Conservation (phyloP, 2,888 invertebrate genomes). For the Calameuta filiformis region DNA sequence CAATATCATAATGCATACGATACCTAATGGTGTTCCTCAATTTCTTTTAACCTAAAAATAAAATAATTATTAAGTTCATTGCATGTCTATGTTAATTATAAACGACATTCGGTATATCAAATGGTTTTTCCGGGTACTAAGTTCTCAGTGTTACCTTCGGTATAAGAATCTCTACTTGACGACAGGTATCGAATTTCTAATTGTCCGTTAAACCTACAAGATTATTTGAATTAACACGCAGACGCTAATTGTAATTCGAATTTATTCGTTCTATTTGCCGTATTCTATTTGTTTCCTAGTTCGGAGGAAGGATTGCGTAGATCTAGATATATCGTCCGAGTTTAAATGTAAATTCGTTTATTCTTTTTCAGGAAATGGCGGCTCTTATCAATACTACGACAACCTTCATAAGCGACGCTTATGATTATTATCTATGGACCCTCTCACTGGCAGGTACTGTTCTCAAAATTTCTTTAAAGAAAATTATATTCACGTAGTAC, state of each 20-base stretch:
- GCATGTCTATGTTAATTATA: neutral
- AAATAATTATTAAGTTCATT: neutral
- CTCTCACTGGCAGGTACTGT: constrained; percentile 78
- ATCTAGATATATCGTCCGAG: neutral
- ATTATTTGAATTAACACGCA: neutral
- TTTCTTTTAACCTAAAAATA: neutral
- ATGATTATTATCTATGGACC: constrained; percentile 82
- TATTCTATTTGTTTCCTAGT: neutral
- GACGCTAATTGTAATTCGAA: neutral
- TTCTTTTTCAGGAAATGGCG: constrained; percentile 57
- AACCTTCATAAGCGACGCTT: constrained; percentile 63
- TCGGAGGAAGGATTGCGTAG: neutral
- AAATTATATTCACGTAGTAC: neutral
- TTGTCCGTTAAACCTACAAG: neutral
- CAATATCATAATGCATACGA: neutral
- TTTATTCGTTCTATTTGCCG: neutral
- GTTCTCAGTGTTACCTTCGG: neutral
- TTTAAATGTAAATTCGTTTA: neutral
- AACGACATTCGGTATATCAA: neutral
- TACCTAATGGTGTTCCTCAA: neutral
- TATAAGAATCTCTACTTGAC: neutral
- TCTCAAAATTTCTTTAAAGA: neutral
- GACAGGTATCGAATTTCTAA: neutral
- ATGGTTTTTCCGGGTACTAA: neutral
- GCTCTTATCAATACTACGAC: constrained; percentile 61